These are phyloP conservation scores for Cosmia pyralina DNA, from an alignment of 2,888 invertebrate species.

Conservation along the genomic window DNA sequence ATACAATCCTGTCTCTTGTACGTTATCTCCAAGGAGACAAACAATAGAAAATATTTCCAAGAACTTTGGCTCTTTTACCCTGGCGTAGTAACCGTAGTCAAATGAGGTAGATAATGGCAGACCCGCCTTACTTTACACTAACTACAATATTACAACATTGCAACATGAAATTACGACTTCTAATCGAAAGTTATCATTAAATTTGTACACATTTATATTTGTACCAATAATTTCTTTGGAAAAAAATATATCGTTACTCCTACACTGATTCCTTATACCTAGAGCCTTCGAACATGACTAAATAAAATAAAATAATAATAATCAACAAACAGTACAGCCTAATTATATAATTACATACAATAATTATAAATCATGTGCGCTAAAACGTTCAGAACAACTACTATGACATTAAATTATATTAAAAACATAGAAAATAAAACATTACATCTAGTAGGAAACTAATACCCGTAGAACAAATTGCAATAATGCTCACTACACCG, in stretches of 20 bases:
- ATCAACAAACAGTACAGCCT: constrained; percentile 86
- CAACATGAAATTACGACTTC: constrained; percentile 86
- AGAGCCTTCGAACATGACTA: constrained; percentile 83
- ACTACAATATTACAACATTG: constrained; percentile 87
- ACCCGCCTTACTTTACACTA: constrained; percentile 82
- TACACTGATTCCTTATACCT: constrained; percentile 74
- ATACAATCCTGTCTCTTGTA: constrained; percentile 68
- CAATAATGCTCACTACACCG: constrained; percentile 74
- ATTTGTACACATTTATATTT: constrained; percentile 89
- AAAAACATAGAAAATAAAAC: constrained; percentile 85
- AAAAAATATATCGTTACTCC: constrained; percentile 81
- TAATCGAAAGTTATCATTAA: constrained; percentile 82
- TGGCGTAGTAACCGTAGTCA: constrained; percentile 78
- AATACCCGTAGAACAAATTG: constrained; percentile 91
- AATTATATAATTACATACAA: constrained; percentile 77
- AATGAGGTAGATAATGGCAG: constrained; percentile 89
- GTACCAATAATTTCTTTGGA: constrained; percentile 90
- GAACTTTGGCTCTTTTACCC: constrained; percentile 87
- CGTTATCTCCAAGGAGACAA: constrained; percentile 77
- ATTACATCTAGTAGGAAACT: constrained; percentile 90
- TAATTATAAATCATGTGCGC: constrained; percentile 82
- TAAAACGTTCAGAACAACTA: constrained; percentile 80
- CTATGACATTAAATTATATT: constrained; percentile 75
- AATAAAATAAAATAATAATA: constrained; percentile 88
- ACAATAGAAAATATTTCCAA: constrained; percentile 84